Conservation (phyloP, 35 echinoderm and acorn worm genomes). For the Ptychodera flava region DNA sequence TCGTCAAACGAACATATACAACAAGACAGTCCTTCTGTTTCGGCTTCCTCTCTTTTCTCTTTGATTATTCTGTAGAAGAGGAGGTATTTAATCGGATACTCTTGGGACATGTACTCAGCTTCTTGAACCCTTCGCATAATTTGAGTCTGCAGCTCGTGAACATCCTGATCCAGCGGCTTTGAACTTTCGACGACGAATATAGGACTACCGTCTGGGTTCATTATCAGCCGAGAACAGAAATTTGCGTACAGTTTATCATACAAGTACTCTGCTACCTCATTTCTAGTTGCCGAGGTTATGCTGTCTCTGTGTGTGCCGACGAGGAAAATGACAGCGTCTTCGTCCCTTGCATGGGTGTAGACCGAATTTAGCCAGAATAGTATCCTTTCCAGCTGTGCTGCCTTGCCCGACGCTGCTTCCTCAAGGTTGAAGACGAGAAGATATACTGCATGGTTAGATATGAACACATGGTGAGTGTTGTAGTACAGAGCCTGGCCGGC, state of each 20-base stretch:
- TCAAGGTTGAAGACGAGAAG: constrained; percentile 26
- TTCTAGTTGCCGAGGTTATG: neutral
- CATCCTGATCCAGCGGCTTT: neutral
- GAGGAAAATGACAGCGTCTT: constrained; percentile 25
- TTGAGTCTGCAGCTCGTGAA: neutral
- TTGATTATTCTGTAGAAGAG: constrained; percentile 11
- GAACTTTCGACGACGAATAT: constrained; percentile 28
- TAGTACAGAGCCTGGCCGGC: constrained; percentile 8
- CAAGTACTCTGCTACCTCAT: neutral
- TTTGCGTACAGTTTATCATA: neutral
- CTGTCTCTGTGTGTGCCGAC: constrained; percentile 22
- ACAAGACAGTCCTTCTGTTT: neutral
- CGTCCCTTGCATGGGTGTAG: neutral
- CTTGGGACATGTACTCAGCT: neutral
- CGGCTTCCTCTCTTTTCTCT: neutral
- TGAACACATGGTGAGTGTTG: neutral
- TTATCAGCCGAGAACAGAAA: neutral
- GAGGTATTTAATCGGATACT: constrained; percentile 26
- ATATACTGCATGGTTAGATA: constrained; percentile 8
- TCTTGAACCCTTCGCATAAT: constrained; percentile 10
- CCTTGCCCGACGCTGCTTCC: constrained; percentile 5
- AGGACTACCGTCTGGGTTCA: neutral
- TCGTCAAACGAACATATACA: neutral
- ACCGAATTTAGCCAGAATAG: constrained; percentile 29
- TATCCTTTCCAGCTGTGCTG: constrained; percentile 3